These are phyloP conservation scores for Xyrauchen texanus DNA, from an alignment of 2,113 vertebrate genomes.

Conservation along the genomic window DNA sequence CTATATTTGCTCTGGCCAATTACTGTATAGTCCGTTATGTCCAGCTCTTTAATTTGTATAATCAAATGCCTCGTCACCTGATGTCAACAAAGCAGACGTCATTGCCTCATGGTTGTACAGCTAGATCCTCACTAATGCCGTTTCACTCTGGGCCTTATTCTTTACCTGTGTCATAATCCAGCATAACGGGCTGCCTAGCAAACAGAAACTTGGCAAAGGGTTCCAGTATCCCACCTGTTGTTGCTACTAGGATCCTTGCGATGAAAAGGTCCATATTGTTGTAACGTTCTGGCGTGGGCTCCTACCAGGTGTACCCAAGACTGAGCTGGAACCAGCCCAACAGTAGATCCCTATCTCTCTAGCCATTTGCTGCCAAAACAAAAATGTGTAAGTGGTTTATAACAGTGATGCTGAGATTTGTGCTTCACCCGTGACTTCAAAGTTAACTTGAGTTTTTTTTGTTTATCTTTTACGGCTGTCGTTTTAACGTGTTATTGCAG, in stretches of 20 bases:
- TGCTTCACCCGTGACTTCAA: not conserved
- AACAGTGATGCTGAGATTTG: not conserved
- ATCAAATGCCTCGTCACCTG: not conserved
- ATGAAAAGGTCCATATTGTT: constrained; percentile 38
- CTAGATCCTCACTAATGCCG: constrained; percentile 29
- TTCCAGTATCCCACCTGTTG: constrained; percentile 48
- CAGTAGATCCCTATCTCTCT: constrained; percentile 57
- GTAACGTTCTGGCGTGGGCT: constrained; percentile 50
- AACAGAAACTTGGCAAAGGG: constrained; percentile 64
- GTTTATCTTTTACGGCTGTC: too few species aligned
- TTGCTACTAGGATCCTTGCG: constrained; percentile 51
- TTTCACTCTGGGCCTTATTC: constrained; percentile 46
- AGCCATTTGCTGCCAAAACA: constrained; percentile 25
- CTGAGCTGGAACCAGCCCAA: constrained; percentile 64
- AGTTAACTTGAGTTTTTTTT: too few species aligned
- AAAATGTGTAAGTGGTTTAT: constrained; percentile 25
- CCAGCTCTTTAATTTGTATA: not conserved
- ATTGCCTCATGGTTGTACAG: constrained; percentile 17
- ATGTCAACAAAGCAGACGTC: not conserved
- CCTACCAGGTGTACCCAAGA: constrained; percentile 64
- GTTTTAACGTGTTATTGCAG: too few species aligned
- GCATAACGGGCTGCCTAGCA: constrained; percentile 56
- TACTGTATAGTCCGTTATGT: not conserved
- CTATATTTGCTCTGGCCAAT: not conserved
- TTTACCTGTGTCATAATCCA: constrained; percentile 44